Base-by-base conservation (phyloP, 30 jellyfish, hydroid and myxozoan species). In the Pelagia noctiluca region DNA sequence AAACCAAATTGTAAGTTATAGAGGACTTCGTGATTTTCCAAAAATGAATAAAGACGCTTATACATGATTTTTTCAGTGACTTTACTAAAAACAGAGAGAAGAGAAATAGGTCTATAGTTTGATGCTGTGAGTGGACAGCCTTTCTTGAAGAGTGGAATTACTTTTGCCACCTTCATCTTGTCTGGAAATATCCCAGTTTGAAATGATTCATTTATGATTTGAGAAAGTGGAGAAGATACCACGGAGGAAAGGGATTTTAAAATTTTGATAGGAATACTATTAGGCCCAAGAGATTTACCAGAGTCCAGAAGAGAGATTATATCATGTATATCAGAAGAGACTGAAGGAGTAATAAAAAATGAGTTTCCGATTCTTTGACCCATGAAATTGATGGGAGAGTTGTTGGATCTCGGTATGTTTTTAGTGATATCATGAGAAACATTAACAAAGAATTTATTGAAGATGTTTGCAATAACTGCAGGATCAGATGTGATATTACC, bases 271-370 rank as follows among this genome's bases (percentile, higher is more conserved):
- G 97, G 97, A 61, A 88, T 88, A 73, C 95, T 75, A 63, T 85
- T 76, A 49, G 89, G 85, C 0, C 97, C 89, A 53, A 77, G 72
- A 78, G 96, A 78, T 77, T 88, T 88, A 21, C 88, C 88, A 52
- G 87, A 75, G 38, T 88, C 37, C 28, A 88, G 78, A 76, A 57
- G 49, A 50, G 93, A 77, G 72, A 88, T 80, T 38, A 88, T 52
- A 63, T 88, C 93, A 36, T 75, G 52, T 36, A 86, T 60, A 21
- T 76, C 96, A 31, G n/a, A 1, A 28, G 93, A 88, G 33, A 61
- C 42, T 35, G 96, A 61, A n/a, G 96, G 93, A 0, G 82, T 68
- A 28, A 53, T 37, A 74, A 87, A 78, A 47, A 87, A 54, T 1
- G 87, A 70, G 42, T 87, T 78, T 18, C 70, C 53, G 57, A 61